phyloP scores from a whole-genome alignment of 2,888 invertebrate genomes.

The Xestoiulus laeticollis region DNA sequence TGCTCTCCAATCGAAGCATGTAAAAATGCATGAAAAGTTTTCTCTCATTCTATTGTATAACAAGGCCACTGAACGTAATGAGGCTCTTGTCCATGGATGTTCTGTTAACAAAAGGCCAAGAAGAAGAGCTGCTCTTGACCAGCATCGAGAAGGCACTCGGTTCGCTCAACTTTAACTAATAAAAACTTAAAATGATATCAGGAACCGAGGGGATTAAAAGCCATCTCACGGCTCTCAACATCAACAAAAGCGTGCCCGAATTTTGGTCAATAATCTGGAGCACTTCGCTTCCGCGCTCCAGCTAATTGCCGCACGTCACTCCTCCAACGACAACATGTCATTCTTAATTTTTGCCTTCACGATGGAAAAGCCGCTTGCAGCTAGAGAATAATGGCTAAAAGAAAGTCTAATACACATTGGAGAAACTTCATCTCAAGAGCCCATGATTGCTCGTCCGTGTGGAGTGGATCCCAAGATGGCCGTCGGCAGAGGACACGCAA shows the following conservation, averaged over 20 bases:
- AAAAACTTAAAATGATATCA: conserved; percentile 15
- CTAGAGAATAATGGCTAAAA: not conserved
- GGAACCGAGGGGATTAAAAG: conserved; percentile 6
- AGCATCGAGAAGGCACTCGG: not conserved
- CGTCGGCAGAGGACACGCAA: not conserved
- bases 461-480: not conserved
- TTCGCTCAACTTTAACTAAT: not conserved
- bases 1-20: no score
- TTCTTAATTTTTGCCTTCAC: not conserved
- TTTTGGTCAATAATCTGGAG: conserved; percentile 12
- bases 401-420: conserved; percentile 14
- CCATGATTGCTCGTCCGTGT: not conserved
- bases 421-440: not conserved
- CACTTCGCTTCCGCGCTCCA: not conserved
- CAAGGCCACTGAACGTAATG: not conserved
- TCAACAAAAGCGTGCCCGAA: conserved; percentile 4
- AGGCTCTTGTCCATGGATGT: not conserved
- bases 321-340: conserved; percentile 24
- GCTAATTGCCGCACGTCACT: conserved; percentile 25
- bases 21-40: not conserved
- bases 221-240: not conserved
- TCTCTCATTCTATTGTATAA: not conserved
- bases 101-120: not conserved
- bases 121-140: not conserved
- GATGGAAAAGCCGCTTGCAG: not conserved